Percentiles rank a stretch among this genome's conserved stretches.
Conservation (phyloP, 1,140 invertebrate species). For the Teleogryllus occipitalis region DNA sequence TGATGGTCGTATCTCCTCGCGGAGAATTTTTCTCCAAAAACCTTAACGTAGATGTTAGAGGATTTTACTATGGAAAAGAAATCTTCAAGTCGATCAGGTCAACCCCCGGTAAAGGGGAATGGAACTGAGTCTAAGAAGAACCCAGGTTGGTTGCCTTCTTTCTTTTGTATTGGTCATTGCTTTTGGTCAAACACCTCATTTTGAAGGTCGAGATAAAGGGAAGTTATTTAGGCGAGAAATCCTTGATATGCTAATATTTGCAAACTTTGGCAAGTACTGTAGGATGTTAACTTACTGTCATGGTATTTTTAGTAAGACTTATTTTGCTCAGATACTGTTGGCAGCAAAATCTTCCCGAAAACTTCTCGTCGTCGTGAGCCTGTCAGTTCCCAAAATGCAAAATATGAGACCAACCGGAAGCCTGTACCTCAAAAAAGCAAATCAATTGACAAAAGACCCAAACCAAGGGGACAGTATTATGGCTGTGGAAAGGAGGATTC, state of each 20-base stretch:
- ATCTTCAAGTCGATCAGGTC: constrained; percentile 48
- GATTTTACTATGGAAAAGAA: constrained; percentile 64
- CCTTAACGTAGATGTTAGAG: constrained; percentile 36
- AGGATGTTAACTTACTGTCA: background rate
- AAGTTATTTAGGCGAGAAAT: background rate
- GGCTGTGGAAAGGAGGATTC: constrained; percentile 61
- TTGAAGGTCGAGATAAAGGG: background rate
- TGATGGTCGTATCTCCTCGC: constrained; percentile 55
- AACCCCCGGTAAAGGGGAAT: constrained; percentile 49
- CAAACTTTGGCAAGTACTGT: too few relatives aligned
- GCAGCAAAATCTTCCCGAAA: constrained; percentile 51
- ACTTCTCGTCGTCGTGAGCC: constrained; percentile 54
- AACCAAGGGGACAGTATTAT: constrained; percentile 55
- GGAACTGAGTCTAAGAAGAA: constrained; percentile 58
- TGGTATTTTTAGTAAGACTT: background rate
- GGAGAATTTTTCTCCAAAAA: constrained; percentile 51
- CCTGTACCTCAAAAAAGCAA: constrained; percentile 50
- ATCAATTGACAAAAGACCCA: constrained; percentile 64
- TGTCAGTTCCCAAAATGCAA: constrained; percentile 40
- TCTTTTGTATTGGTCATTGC: background rate
- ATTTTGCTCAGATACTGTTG: constrained; percentile 43
- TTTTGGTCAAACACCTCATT: background rate
- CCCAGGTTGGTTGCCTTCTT: constrained; percentile 44
- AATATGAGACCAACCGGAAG: constrained; percentile 53
- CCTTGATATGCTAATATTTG: background rate